Percentiles rank a stretch among this genome's conserved stretches.
These are phyloP conservation scores for Leiothrix lutea DNA, from an alignment of 2,113 vertebrate species.

Conservation along the genomic window DNA sequence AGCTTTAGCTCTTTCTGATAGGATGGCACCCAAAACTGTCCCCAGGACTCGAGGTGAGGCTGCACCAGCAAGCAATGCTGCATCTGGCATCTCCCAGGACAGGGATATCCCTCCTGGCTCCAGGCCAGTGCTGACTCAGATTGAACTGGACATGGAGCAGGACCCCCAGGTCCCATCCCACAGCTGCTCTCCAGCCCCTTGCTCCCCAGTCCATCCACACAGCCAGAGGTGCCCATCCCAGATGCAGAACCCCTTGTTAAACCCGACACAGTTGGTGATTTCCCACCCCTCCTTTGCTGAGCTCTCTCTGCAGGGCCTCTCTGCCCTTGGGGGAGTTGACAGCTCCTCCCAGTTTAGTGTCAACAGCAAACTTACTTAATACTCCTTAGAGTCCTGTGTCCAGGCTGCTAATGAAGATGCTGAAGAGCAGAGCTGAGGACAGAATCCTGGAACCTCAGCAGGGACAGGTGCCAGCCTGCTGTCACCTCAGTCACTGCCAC, in stretches of 20 bases:
- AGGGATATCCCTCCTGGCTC: neutral
- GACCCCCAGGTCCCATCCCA: fast-evolving
- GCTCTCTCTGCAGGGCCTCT: neutral
- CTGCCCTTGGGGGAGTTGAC: neutral
- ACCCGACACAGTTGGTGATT: fast-evolving
- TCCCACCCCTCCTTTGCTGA: neutral
- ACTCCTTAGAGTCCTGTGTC: neutral
- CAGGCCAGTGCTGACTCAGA: neutral
- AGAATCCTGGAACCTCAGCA: neutral
- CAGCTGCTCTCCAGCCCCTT: neutral
- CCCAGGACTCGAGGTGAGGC: neutral
- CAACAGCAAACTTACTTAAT: neutral
- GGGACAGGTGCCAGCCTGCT: neutral
- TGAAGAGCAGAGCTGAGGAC: neutral
- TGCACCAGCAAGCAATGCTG: too few relatives aligned
- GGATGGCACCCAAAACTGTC: neutral
- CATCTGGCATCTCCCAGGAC: neutral
- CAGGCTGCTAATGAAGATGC: neutral
- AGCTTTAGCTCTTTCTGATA: neutral
- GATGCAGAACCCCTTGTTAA: neutral
- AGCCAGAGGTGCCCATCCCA: neutral
- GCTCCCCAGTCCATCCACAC: neutral
- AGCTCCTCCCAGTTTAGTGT: neutral
- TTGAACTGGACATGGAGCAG: fast-evolving
- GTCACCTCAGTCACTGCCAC: neutral